phyloP scores from a whole-genome alignment of 2,888 invertebrate species.

The Iselma pallidipennis region DNA sequence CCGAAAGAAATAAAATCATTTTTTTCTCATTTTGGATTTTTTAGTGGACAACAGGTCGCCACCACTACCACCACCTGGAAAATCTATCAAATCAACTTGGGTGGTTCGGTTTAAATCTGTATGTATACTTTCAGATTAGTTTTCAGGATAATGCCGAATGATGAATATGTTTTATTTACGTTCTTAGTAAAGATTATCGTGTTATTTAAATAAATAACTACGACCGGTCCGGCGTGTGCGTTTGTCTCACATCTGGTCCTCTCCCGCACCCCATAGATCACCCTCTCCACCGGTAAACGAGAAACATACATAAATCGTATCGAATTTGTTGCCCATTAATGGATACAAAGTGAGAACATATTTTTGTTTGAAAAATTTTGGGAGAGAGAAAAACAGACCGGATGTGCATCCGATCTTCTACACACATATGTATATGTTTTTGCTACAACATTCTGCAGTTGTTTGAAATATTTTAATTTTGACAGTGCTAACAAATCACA shows the following conservation, averaged over 20 bases:
- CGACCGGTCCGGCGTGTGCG: slow-evolving; percentile 14
- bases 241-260: slow-evolving; percentile 11
- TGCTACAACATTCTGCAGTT: slow-evolving; percentile 39
- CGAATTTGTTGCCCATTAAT: slow-evolving; percentile 50
- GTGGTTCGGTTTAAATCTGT: not conserved
- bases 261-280: slow-evolving; percentile 17
- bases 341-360: slow-evolving; percentile 54
- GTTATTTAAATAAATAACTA: slow-evolving; percentile 22
- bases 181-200: slow-evolving; percentile 11
- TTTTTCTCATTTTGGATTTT: no score
- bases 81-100: slow-evolving; percentile 1
- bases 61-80: not conserved
- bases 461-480: slow-evolving; percentile 50
- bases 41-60: not conserved
- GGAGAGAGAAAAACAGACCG: slow-evolving; percentile 39
- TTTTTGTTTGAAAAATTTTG: slow-evolving; percentile 38
- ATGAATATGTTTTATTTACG: not conserved
- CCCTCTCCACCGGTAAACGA: slow-evolving; percentile 10
- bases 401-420: slow-evolving; percentile 43
- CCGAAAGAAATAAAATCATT: no score
- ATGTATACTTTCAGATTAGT: not conserved
- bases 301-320: slow-evolving; percentile 47
- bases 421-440: slow-evolving; percentile 37
- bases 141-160: not conserved
- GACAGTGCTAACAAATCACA: slow-evolving; percentile 41